phyloP scores from a whole-genome alignment of 2,888 invertebrate species.

The Epistrophe grossulariae region DNA sequence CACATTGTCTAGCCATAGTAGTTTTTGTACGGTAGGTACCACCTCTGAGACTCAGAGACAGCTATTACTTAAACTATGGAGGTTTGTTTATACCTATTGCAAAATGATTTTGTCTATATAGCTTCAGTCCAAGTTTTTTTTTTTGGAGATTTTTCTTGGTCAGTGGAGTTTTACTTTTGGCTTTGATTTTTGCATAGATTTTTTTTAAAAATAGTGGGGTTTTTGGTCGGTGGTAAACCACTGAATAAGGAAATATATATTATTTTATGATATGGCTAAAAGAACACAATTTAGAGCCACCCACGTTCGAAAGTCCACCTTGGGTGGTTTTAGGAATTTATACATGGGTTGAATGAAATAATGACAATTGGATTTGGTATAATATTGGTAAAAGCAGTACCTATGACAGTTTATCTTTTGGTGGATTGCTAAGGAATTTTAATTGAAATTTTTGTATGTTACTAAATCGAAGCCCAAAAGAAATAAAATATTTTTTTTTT shows the following conservation, averaged over 20 bases:
- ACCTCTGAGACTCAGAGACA: slow-evolving; percentile 21
- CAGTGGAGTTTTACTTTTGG: slow-evolving; percentile 25
- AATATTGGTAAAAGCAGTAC: neutral
- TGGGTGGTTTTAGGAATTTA: slow-evolving; percentile 12
- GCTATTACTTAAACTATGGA: slow-evolving; percentile 18
- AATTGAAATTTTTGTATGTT: slow-evolving; percentile 9
- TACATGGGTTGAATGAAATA: slow-evolving; percentile 12
- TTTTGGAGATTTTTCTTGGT: neutral
- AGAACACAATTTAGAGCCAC: slow-evolving; percentile 60
- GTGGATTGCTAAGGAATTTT: slow-evolving; percentile 13
- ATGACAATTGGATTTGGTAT: neutral
- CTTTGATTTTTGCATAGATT: neutral
- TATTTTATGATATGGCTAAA: slow-evolving; percentile 61
- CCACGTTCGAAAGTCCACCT: slow-evolving; percentile 39
- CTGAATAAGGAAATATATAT: slow-evolving; percentile 56
- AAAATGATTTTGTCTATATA: neutral
- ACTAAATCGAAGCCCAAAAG: neutral
- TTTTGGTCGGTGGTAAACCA: slow-evolving; percentile 4
- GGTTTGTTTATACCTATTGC: neutral
- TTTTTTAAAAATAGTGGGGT: neutral
- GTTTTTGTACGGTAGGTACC: neutral
- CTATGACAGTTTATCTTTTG: neutral
- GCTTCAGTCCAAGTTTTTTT: neutral
- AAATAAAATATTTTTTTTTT: neutral
- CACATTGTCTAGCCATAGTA: slow-evolving; percentile 58